A percentile compares a stretch with the other conserved stretches of the same genome.
Evolutionary conservation across 37 sponge, comb jelly and placozoan species (phyloP).

Genomic region (Bolinopsis microptera): DNA sequence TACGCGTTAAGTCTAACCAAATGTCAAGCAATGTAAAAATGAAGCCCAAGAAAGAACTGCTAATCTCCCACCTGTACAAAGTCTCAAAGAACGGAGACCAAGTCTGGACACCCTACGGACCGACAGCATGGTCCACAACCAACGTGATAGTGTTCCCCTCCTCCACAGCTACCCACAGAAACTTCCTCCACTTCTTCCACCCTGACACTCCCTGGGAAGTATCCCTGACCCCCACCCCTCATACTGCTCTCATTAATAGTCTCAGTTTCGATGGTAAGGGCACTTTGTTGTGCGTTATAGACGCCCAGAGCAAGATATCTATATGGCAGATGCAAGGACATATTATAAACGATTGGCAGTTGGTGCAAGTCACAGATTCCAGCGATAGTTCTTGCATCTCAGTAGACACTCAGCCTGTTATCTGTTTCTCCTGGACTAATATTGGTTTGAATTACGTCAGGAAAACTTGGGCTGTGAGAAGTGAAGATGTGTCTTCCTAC

Average conservation of each 20-base stretch:
- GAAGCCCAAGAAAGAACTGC: conserved; percentile 32
- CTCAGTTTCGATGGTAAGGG: conserved; percentile 64
- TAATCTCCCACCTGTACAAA: conserved; percentile 11
- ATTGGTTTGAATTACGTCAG: conserved; percentile 19
- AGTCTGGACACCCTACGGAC: conserved; percentile 14
- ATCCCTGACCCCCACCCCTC: neutral
- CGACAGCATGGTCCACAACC: conserved; percentile 54
- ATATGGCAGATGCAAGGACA: conserved; percentile 47
- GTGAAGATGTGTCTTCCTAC: conserved; percentile 22
- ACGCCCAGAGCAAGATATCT: neutral
- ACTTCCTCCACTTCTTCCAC: conserved; percentile 49
- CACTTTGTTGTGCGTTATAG: neutral
- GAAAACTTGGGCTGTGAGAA: neutral
- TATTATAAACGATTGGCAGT: conserved; percentile 50
- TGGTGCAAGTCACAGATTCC: neutral
- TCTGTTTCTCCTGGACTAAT: conserved; percentile 38
- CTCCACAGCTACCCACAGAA: neutral
- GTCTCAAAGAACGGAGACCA: conserved; percentile 32
- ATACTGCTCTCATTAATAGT: neutral
- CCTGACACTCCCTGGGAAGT: conserved; percentile 44
- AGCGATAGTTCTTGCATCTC: neutral
- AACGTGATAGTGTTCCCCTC: conserved; percentile 26
- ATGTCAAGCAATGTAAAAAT: neutral
- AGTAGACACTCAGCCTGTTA: conserved; percentile 47
- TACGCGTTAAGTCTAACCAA: neutral